phyloP scores from a whole-genome alignment of 2,888 invertebrate species.

The Rhagophthalmus giganteus region DNA sequence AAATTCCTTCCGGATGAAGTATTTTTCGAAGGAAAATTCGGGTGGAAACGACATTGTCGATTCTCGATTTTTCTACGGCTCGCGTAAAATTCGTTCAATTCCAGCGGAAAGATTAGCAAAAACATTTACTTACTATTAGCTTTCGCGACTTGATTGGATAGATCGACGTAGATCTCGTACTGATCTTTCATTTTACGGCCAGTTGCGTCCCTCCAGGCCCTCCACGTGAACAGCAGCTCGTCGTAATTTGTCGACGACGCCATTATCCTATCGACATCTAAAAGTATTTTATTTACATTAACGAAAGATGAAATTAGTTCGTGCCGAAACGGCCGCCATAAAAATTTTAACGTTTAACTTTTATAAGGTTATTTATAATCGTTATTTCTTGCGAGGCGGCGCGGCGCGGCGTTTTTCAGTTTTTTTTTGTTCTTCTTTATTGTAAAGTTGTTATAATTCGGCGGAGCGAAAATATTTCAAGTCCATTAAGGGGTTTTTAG shows the following conservation, averaged over 20 bases:
- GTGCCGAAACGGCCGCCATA: no score
- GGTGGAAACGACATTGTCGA: no score
- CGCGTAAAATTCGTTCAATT: neutral
- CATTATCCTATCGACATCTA: conserved; percentile 53
- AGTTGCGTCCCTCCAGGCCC: conserved; percentile 65
- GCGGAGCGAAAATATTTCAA: neutral
- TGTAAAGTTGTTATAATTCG: neutral
- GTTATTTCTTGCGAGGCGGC: neutral
- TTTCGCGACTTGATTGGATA: conserved; percentile 65
- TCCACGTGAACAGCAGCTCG: conserved; percentile 67
- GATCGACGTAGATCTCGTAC: conserved; percentile 63
- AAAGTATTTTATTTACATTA: conserved; percentile 4
- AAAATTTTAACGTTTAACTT: neutral
- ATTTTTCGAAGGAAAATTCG: no score
- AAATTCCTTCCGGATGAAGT: conserved; percentile 12
- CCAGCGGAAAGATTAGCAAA: conserved; percentile 1
- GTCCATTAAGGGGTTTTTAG: neutral
- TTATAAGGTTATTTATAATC: neutral
- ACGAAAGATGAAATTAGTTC: no score
- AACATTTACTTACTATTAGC: conserved; percentile 51
- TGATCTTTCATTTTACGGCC: conserved; percentile 64
- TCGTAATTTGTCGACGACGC: conserved; percentile 61
- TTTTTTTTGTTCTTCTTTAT: neutral
- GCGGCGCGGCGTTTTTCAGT: no score
- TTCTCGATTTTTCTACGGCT: no score